phyloP scores from a whole-genome alignment of 2,888 invertebrate species.

The Eilema caniola region DNA sequence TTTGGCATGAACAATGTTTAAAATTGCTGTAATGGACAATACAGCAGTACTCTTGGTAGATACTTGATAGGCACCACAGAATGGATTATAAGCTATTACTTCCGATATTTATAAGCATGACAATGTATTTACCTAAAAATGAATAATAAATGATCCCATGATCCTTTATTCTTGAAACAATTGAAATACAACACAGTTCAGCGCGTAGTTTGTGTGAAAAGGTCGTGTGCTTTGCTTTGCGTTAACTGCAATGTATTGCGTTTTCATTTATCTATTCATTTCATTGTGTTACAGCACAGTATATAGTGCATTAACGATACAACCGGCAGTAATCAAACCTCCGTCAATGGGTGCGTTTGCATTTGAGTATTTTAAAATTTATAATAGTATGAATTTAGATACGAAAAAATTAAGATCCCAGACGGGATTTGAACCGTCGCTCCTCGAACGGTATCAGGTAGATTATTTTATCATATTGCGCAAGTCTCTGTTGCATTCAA shows the following conservation, averaged over 20 bases:
- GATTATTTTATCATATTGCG: too few relatives aligned
- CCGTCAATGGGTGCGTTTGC: constrained; percentile 13
- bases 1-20: too few relatives aligned
- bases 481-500: too few relatives aligned
- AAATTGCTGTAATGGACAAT: too few relatives aligned
- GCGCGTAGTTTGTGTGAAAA: not conserved
- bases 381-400: too few relatives aligned
- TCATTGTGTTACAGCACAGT: constrained; percentile 10
- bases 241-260: constrained; percentile 9
- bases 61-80: too few relatives aligned
- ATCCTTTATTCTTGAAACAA: not conserved
- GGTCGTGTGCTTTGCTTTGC: constrained; percentile 6
- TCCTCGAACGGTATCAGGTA: too few relatives aligned
- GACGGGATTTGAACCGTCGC: too few relatives aligned
- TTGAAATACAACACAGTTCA: not conserved
- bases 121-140: not conserved
- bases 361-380: not conserved
- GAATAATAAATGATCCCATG: not conserved
- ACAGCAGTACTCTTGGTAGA: too few relatives aligned
- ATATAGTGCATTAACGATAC: constrained; percentile 18
- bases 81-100: not conserved
- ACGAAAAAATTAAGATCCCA: too few relatives aligned
- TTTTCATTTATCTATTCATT: constrained; percentile 11
- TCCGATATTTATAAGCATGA: not conserved
- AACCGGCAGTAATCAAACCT: constrained; percentile 15